Base-by-base conservation (phyloP, 2,888 invertebrate genomes). In the Trissolcus japonicus region DNA sequence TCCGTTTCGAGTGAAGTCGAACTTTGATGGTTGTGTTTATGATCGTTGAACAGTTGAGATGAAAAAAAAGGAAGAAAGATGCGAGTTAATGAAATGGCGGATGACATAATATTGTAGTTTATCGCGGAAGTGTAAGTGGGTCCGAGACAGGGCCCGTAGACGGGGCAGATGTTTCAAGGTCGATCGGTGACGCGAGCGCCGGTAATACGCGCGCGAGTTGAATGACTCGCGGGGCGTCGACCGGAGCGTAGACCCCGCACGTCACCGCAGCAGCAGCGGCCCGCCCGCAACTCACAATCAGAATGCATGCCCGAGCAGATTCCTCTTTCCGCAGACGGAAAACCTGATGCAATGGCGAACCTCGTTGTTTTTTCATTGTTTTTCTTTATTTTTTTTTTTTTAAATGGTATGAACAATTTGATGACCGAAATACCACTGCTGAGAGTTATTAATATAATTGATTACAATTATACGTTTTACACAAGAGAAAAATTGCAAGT, bases 161-260 rank as follows among this genome's bases (percentile, higher is more conserved):
- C 74, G 51, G 75, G 71, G 57, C 73, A 66, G 78, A 76, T 76
- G 82, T 80, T 81, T 81, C 84, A 83, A 84, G 83, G 84, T 80
- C 84, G 82, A 80, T 79, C 79, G 78, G 78, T 73, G 77, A 77
- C 80, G 75, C 43, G 66, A 55, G 60, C 69, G 69, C 56, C 79
- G 78, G 72, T 68, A 72, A 71, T 78, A 68, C 50, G 71, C 69
- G 80, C 66, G 71, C 79, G 86, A 85, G 88, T 88, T 88, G 88
- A 88, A 88, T 86, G 88, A 88, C 88, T 85, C 81, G 83, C 79
- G 83, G 85, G 87, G 87, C 87, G 88, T 87, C 88, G 88, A 88
- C 88, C 81, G 81, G 77, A 80, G 80, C 80, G 63, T 77, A 74
- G 75, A 75, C 75, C 77, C 67, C 69, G 69, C 74, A 51, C 73